Conservation (phyloP, 2,113 vertebrate genomes). For the Ranitomeya imitator region DNA sequence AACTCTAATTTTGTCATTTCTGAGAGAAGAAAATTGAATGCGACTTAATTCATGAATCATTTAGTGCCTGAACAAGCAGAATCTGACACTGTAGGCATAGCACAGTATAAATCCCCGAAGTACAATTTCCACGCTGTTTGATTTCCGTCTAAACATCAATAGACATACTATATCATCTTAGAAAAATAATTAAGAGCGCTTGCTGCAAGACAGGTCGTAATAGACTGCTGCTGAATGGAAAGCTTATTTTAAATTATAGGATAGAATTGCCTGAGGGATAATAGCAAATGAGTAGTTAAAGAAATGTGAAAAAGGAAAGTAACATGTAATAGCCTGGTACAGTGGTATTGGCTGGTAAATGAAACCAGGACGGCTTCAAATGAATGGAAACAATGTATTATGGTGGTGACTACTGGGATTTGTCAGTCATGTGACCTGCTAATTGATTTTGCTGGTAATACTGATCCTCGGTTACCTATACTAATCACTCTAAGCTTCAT, state of each 20-base stretch:
- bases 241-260: not conserved
- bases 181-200: slow-evolving; percentile 35
- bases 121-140: slow-evolving; percentile 23
- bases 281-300: not conserved
- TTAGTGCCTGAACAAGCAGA: slow-evolving; percentile 3
- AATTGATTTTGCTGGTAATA: too few species aligned
- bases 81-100: not conserved
- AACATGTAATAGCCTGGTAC: not conserved
- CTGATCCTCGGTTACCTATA: too few species aligned
- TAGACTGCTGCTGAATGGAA: not conserved
- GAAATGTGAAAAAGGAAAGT: not conserved
- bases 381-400: slow-evolving; percentile 7
- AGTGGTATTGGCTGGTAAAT: not conserved
- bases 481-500: too few species aligned
- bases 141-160: slow-evolving; percentile 33
- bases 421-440: not conserved
- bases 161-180: slow-evolving; percentile 21
- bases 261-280: not conserved
- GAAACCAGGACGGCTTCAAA: slow-evolving; percentile 1
- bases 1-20: slow-evolving; percentile 15
- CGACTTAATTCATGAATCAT: not conserved
- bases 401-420: not conserved
- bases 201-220: not conserved
- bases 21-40: not conserved
- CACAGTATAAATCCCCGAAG: slow-evolving; percentile 9